These are phyloP conservation scores for Nerophis ophidion DNA, from an alignment of 2,113 vertebrate species.

Conservation along the genomic window DNA sequence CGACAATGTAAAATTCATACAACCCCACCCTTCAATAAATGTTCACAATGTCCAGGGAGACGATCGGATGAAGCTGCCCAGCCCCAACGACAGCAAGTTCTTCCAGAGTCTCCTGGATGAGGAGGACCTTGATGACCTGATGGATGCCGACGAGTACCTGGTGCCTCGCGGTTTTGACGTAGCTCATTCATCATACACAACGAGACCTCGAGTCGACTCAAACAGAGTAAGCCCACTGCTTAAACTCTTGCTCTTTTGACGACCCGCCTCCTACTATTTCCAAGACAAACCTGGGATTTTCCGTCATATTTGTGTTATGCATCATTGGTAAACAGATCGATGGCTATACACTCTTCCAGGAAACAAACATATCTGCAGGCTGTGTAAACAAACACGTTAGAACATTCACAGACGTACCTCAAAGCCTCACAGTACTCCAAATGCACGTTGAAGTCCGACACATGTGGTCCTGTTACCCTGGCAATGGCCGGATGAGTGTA, in stretches of 20 bases:
- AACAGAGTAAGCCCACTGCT: slow-evolving; percentile 80
- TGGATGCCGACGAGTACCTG: slow-evolving; percentile 97
- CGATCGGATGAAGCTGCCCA: slow-evolving; percentile 95
- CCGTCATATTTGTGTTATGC: too few species aligned
- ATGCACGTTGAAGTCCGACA: too few species aligned
- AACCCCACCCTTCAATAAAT: not conserved
- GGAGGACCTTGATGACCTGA: slow-evolving; percentile 91
- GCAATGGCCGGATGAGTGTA: too few species aligned
- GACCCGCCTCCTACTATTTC: too few species aligned
- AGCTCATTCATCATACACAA: slow-evolving; percentile 73
- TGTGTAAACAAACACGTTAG: too few species aligned
- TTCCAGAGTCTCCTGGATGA: slow-evolving; percentile 96
- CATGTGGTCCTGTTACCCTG: too few species aligned
- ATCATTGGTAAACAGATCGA: too few species aligned
- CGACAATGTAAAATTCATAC: not conserved
- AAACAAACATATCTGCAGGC: too few species aligned
- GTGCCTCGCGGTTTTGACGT: slow-evolving; percentile 78
- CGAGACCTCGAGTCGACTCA: slow-evolving; percentile 83
- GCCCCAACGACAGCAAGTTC: slow-evolving; percentile 96
- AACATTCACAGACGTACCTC: too few species aligned
- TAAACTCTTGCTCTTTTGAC: not conserved
- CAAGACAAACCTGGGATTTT: too few species aligned
- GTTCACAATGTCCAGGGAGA: slow-evolving; percentile 79
- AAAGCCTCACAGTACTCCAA: too few species aligned
- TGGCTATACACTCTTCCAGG: too few species aligned